Percentiles rank a stretch among this genome's conserved stretches.
These are phyloP conservation scores for Spicauda simplicius DNA, from an alignment of 2,888 invertebrate species.

Conservation along the genomic window DNA sequence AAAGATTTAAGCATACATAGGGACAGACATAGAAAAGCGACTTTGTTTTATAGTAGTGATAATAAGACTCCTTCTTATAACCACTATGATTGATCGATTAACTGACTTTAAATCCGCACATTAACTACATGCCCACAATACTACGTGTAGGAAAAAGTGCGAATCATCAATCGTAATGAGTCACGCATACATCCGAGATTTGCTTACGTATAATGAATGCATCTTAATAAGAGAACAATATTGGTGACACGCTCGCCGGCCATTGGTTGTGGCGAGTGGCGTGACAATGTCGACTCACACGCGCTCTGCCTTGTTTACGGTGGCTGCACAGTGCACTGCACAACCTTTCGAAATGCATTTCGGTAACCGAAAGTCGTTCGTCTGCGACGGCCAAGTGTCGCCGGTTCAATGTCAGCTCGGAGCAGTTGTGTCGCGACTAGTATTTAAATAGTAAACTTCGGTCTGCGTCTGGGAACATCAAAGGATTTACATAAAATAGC, in stretches of 20 bases:
- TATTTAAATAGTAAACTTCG: too few species aligned
- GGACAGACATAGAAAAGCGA: too few species aligned
- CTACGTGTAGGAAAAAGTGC: neutral
- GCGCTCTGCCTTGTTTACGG: conserved; percentile 26
- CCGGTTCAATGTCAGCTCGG: conserved; percentile 21
- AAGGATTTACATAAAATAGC: too few species aligned
- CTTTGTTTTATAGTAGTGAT: too few species aligned
- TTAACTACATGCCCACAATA: too few species aligned
- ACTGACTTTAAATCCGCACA: too few species aligned
- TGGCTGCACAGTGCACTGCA: conserved; percentile 20
- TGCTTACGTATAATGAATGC: conserved; percentile 1
- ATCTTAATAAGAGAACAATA: conserved; percentile 3
- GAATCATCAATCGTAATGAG: neutral
- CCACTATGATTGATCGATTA: too few species aligned
- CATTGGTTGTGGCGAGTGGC: conserved; percentile 20
- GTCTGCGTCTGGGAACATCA: too few species aligned
- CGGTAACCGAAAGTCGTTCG: conserved; percentile 21
- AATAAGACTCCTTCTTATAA: too few species aligned
- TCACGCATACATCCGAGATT: neutral
- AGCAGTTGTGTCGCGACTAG: neutral
- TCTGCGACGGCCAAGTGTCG: conserved; percentile 23
- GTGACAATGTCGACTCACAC: conserved; percentile 24
- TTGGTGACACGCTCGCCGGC: conserved; percentile 1
- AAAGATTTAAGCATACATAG: too few species aligned
- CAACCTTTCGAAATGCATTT: conserved; percentile 30